Evolutionary conservation across 2,888 invertebrate species (phyloP).

Genomic region (Hydropsyche betteni): DNA sequence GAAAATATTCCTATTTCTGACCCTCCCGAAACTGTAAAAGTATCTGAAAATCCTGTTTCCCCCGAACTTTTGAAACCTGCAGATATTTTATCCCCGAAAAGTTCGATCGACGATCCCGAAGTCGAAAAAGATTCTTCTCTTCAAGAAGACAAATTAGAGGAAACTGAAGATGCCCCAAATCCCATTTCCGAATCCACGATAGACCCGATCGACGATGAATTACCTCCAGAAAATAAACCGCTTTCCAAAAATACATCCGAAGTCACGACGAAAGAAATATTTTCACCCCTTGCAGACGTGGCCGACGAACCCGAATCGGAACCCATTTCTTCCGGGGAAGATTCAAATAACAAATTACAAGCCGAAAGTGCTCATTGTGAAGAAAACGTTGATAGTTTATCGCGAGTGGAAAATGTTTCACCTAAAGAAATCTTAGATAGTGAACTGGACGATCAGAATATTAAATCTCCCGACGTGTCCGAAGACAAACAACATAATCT

Average conservation of each 20-base stretch:
- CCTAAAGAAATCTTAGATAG: not conserved
- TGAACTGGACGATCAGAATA: not conserved
- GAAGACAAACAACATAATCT: not conserved
- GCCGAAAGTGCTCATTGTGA: no score
- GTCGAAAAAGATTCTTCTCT: not conserved
- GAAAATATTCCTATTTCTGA: no score
- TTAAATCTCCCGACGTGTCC: not conserved
- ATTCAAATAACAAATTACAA: no score
- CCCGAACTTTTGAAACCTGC: no score
- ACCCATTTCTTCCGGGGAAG: no score
- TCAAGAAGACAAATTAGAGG: not conserved
- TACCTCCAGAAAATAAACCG: not conserved
- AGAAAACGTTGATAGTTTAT: no score
- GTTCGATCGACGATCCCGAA: not conserved
- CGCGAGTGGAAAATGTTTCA: not conserved
- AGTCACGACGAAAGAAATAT: not conserved
- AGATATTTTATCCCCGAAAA: not conserved
- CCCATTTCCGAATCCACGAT: no score
- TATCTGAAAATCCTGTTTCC: not conserved
- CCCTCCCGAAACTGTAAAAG: not conserved
- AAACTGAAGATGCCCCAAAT: no score
- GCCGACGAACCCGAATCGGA: slow-evolving; percentile 38
- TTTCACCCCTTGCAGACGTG: no score
- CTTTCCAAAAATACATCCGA: not conserved
- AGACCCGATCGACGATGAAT: not conserved